Evolutionary conservation across 2,113 vertebrate species (phyloP).

Genomic region (Vicugna pacos): DNA sequence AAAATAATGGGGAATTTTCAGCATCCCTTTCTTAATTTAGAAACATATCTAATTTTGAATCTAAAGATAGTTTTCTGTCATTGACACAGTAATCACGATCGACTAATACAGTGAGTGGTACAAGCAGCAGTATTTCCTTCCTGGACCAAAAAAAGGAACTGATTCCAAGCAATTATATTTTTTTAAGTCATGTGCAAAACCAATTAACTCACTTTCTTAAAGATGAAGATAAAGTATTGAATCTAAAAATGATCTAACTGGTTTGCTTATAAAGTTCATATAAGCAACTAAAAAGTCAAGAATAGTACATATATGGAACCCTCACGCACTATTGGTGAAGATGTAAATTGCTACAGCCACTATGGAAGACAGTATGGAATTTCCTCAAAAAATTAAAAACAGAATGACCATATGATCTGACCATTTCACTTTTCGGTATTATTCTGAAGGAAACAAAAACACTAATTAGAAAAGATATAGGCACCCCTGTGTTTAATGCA

Average conservation of each 20-base stretch:
- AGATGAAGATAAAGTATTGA: not conserved
- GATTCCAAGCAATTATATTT: not conserved
- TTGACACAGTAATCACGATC: not conserved
- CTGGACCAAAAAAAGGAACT: not conserved
- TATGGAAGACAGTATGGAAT: not conserved
- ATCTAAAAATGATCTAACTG: not conserved
- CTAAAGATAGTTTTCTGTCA: not conserved
- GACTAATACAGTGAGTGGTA: not conserved
- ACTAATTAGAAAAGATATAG: not conserved
- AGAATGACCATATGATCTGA: not conserved
- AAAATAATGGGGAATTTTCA: not conserved
- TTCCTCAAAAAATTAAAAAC: not conserved
- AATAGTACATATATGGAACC: not conserved
- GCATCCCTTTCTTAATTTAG: slow-evolving; percentile 6
- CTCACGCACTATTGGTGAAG: not conserved
- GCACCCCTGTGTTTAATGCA: not conserved
- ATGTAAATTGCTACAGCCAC: not conserved
- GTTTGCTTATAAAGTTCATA: not conserved
- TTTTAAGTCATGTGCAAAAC: not conserved
- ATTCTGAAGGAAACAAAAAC: not conserved
- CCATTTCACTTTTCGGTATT: not conserved
- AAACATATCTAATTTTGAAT: not conserved
- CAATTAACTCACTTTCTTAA: slow-evolving; percentile 14
- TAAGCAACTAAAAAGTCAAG: not conserved
- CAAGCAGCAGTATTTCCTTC: not conserved